Evolutionary conservation across 2,888 invertebrate genomes (phyloP).

Genomic region (Leucozona laternaria): DNA sequence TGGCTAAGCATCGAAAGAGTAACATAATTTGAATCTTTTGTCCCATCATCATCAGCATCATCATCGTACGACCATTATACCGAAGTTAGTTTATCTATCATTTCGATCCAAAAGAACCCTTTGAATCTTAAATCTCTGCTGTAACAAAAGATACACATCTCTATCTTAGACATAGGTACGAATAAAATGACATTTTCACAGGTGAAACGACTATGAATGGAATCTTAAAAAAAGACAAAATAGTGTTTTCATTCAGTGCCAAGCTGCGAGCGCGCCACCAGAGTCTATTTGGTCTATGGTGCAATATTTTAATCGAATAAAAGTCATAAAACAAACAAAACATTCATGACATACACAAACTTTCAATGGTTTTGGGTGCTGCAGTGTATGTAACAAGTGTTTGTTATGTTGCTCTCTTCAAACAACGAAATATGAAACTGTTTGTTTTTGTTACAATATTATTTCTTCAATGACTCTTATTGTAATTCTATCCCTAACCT

Average conservation of each 20-base stretch:
- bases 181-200: slow-evolving; percentile 47
- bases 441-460: slow-evolving; percentile 70
- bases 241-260: not conserved
- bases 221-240: not conserved
- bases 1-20: slow-evolving; percentile 53
- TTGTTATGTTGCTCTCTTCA: not conserved
- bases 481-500: slow-evolving; percentile 42
- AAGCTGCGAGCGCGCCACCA: not conserved
- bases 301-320: slow-evolving; percentile 40
- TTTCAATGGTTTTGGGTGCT: slow-evolving; percentile 19
- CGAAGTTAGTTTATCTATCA: slow-evolving; percentile 57
- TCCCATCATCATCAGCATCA: slow-evolving; percentile 13
- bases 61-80: slow-evolving; percentile 50
- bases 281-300: not conserved
- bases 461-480: slow-evolving; percentile 43
- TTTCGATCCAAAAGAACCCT: slow-evolving; percentile 48
- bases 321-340: slow-evolving; percentile 61
- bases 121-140: slow-evolving; percentile 1
- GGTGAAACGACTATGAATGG: slow-evolving; percentile 26
- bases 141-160: slow-evolving; percentile 60
- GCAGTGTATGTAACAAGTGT: not conserved
- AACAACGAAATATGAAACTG: slow-evolving; percentile 61
- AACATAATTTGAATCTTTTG: slow-evolving; percentile 56
- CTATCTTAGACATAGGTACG: slow-evolving; percentile 27
- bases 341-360: slow-evolving; percentile 46